Percentiles rank a stretch among this genome's conserved stretches.
Conservation (phyloP, 2,888 invertebrate species). For the Coremacera marginata region DNA sequence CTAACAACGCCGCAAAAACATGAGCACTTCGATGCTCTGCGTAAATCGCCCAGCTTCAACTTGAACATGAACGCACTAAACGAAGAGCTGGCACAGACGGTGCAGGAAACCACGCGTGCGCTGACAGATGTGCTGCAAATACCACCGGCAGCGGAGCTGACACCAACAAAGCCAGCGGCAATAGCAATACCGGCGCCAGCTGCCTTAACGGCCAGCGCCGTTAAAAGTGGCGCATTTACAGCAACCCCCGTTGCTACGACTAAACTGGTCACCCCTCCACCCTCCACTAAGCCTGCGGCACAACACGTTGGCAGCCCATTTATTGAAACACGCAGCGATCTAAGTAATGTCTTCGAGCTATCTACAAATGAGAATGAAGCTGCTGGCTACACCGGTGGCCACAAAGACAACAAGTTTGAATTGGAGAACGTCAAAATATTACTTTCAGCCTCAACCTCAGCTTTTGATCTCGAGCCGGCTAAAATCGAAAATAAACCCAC, state of each 20-base stretch:
- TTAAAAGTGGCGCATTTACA: not conserved
- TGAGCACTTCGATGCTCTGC: conserved; percentile 69
- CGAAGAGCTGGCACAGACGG: conserved; percentile 65
- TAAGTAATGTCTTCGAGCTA: conserved; percentile 64
- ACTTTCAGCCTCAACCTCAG: conserved; percentile 60
- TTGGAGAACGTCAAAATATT: conserved; percentile 67
- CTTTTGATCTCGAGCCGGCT: conserved; percentile 64
- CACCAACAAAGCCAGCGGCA: conserved; percentile 5
- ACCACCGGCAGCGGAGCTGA: conserved; percentile 48
- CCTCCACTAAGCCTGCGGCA: conserved; percentile 36
- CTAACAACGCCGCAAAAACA: conserved; percentile 45
- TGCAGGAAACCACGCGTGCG: conserved; percentile 65
- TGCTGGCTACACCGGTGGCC: conserved; percentile 56
- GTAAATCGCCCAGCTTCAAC: conserved; percentile 69
- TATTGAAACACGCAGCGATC: conserved; percentile 61
- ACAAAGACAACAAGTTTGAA: conserved; percentile 65
- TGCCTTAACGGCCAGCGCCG: not conserved
- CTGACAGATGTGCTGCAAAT: conserved; percentile 59
- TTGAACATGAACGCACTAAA: conserved; percentile 65
- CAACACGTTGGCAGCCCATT: conserved; percentile 64
- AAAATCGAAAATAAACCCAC: conserved; percentile 69
- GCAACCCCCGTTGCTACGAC: conserved; percentile 14
- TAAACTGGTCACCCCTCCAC: conserved; percentile 43
- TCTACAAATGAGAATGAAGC: conserved; percentile 62
- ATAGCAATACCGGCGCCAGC: not conserved